Evolutionary conservation across 1,140 invertebrate species (phyloP), one percentile per base, ranked within the genome.

Genomic region (Bactericera cockerelli): DNA sequence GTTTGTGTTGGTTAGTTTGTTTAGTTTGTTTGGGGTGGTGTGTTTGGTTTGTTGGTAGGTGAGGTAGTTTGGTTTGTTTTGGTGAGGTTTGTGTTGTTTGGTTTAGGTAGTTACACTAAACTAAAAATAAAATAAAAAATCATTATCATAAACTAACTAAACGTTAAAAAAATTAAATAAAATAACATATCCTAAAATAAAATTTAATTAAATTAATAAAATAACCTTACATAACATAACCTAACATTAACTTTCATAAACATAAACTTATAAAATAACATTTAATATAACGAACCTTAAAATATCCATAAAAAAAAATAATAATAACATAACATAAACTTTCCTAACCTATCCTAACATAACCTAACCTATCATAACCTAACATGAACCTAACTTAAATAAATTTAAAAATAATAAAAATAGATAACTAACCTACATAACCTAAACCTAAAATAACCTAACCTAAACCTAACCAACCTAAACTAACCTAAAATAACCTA

Each of bases 401-500:
- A 6, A 31, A 31, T 13, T 13, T 31, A 31, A n/a, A n/a, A n/a
- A n/a, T n/a, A n/a, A n/a, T n/a, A n/a, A n/a, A n/a, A n/a, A n/a
- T n/a, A n/a, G n/a, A n/a, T n/a, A 31, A 4, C 28, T 31, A 31
- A 31, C 28, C 28, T 31, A 64, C 61, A 25, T 49, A 62, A 59
- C 56, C 31, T 60, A 60, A 65, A 64, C 62, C 61, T 62, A 65
- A 63, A 64, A 61, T 63, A 59, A 31, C 28, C 28, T 31, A 31
- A 31, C 28, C 28, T 31, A 31, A 31, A 4, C 28, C 13, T 6
- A 67, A 60, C 65, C 56, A 63, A 64, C 61, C 63, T 59, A 66
- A 67, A 65, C 65, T 62, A 64, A 62, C 59, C 57, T 65, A 66
- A 65, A 66, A 64, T 64, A 62, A 65, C 64, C 65, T 65, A 65